A percentile compares a stretch with the other conserved stretches of the same genome.
Conservation (phyloP, 1,140 invertebrate genomes). For the Leguminivora glycinivorella region DNA sequence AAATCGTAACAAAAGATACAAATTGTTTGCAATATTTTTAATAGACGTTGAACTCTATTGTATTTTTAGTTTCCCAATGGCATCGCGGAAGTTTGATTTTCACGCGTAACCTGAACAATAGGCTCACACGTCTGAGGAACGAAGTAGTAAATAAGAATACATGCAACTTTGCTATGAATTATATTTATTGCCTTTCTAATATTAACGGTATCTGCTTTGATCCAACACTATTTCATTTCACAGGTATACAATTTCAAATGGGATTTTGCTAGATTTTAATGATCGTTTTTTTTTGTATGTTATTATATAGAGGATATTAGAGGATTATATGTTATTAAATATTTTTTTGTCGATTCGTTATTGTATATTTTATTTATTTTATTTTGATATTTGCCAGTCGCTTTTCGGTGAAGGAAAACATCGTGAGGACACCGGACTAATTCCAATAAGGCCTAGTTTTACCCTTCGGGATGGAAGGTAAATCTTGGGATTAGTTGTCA, state of each 20-base stretch:
- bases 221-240: not conserved
- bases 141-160: constrained; percentile 33
- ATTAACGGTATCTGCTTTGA: constrained; percentile 4
- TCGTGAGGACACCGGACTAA: too few relatives aligned
- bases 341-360: too few relatives aligned
- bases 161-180: constrained; percentile 43
- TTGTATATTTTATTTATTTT: too few relatives aligned
- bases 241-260: not conserved
- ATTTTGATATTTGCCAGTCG: too few relatives aligned
- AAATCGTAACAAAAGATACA: constrained; percentile 28
- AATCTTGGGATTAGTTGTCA: too few relatives aligned
- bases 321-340: too few relatives aligned
- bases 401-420: not conserved
- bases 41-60: constrained; percentile 30
- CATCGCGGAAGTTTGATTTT: constrained; percentile 51
- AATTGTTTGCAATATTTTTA: constrained; percentile 29
- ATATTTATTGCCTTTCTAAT: constrained; percentile 45
- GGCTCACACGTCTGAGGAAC: constrained; percentile 38
- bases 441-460: too few relatives aligned
- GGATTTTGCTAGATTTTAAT: not conserved
- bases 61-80: constrained; percentile 33
- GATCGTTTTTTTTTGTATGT: too few relatives aligned
- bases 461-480: too few relatives aligned
- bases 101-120: constrained; percentile 46
- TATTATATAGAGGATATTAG: too few relatives aligned